Evolutionary conservation across 2,797 vertebrate species (phyloP).

Genomic region (Rachycentron canadum): DNA sequence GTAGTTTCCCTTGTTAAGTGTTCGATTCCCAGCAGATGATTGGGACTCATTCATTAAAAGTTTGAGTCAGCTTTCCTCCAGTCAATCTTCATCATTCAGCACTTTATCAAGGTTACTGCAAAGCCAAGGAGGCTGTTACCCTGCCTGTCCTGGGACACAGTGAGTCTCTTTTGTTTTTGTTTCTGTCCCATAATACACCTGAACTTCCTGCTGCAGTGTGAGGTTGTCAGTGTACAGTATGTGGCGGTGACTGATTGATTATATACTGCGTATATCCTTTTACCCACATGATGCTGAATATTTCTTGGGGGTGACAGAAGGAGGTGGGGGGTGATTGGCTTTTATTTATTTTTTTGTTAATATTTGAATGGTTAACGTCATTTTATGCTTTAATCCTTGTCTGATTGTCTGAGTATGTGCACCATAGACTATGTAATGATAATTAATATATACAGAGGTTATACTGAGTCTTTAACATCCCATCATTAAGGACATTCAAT

Average conservation of each 20-base stretch:
- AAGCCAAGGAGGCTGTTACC: constrained; percentile 5
- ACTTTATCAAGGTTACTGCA: constrained; percentile 27
- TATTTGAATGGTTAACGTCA: constrained; percentile 65
- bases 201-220: constrained; percentile 37
- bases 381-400: constrained; percentile 50
- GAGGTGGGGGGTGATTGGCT: constrained; percentile 22
- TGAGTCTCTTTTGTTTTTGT: not conserved
- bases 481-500: constrained; percentile 40
- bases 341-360: constrained; percentile 30
- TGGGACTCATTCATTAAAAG: constrained; percentile 1
- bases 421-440: constrained; percentile 48
- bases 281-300: constrained; percentile 37
- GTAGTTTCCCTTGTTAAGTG: not conserved
- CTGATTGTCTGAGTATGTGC: constrained; percentile 50
- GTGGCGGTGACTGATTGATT: constrained; percentile 30
- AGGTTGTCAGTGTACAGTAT: constrained; percentile 29
- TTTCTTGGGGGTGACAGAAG: constrained; percentile 13
- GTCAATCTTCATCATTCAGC: constrained; percentile 2
- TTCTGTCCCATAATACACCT: constrained; percentile 35
- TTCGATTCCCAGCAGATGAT: not conserved
- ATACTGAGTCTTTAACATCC: constrained; percentile 47
- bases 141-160: not conserved
- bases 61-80: not conserved
- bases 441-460: constrained; percentile 52
- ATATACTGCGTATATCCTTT: constrained; percentile 56